Percentiles rank a stretch among this genome's conserved stretches.
phyloP scores from a whole-genome alignment of 2,113 vertebrate genomes.

The Setophaga coronata region DNA sequence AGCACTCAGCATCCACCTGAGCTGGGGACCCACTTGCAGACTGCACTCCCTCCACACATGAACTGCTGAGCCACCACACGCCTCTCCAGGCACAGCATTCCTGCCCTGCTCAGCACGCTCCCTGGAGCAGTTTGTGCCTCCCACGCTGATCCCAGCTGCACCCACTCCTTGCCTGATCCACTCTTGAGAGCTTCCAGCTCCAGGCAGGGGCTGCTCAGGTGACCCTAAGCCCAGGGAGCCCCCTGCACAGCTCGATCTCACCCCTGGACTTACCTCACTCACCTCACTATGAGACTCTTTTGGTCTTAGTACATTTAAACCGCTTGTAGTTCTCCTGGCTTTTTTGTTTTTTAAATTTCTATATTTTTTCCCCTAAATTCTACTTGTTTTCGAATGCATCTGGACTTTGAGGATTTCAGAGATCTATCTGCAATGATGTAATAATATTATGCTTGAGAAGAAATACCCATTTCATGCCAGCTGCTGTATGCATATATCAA shows the following conservation, averaged over 20 bases:
- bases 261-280: neutral
- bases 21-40: fast-evolving
- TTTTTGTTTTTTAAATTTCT: too few relatives aligned
- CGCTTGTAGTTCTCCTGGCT: neutral
- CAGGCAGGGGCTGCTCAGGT: fast-evolving
- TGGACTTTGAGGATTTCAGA: neutral
- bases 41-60: fast-evolving
- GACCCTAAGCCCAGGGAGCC: neutral
- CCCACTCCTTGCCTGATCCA: fast-evolving
- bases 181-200: neutral
- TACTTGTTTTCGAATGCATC: neutral
- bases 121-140: fast-evolving
- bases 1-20: neutral
- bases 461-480: neutral
- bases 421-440: neutral
- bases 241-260: fast-evolving
- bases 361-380: neutral
- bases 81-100: fast-evolving
- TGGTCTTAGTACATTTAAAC: neutral
- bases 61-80: fast-evolving
- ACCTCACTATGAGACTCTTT: neutral
- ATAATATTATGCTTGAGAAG: neutral
- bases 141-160: fast-evolving
- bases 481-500: neutral
- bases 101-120: fast-evolving